Conservation (phyloP, 2,113 vertebrate species). For the Neolamprologus hecqui region DNA sequence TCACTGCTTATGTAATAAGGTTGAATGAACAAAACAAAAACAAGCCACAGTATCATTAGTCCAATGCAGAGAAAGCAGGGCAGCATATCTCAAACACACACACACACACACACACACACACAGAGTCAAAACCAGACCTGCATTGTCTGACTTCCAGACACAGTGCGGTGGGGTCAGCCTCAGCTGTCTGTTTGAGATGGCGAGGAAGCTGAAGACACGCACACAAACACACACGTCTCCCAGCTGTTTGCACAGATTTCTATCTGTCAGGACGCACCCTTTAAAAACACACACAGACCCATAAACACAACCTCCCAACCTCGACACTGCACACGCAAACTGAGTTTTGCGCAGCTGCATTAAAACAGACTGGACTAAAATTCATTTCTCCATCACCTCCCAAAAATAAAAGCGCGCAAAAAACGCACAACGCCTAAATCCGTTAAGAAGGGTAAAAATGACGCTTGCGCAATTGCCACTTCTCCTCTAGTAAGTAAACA, state of each 20-base stretch:
- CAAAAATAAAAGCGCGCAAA: neutral
- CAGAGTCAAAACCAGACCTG: conserved; percentile 2
- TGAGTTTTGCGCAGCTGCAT: accelerated
- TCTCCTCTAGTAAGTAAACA: conserved; percentile 8
- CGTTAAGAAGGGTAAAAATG: neutral
- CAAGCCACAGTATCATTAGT: conserved; percentile 30
- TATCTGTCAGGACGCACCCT: conserved; percentile 55
- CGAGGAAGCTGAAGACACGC: conserved; percentile 17
- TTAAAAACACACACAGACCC: conserved; percentile 46
- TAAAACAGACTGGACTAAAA: neutral
- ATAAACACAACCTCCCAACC: neutral
- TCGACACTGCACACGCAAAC: neutral
- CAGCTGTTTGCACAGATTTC: conserved; percentile 48
- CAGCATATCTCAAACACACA: neutral
- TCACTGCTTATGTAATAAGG: conserved; percentile 52
- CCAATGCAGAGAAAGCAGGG: neutral
- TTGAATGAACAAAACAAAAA: conserved; percentile 55
- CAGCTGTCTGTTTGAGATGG: conserved; percentile 26
- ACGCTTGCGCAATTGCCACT: neutral
- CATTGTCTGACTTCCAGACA: neutral
- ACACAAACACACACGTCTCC: conserved; percentile 12
- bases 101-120: neutral
- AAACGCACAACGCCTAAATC: neutral
- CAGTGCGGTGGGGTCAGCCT: neutral
- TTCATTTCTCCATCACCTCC: neutral